Evolutionary conservation across 53 echinoderm and acorn worm species (phyloP).

Genomic region (Luidia sarsii): DNA sequence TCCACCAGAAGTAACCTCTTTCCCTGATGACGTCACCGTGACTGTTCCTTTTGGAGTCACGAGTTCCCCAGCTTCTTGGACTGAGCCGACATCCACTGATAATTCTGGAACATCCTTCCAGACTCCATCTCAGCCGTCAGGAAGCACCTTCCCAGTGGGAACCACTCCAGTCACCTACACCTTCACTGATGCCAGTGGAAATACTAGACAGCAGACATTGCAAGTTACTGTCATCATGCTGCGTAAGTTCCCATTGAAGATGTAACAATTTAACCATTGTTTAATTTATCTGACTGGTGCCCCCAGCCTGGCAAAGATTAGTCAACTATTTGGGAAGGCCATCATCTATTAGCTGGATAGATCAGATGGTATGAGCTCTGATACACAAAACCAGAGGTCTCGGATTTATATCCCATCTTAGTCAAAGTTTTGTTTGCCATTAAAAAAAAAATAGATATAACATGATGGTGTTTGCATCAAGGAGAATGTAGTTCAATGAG

Average conservation of each 20-base stretch:
- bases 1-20: not conserved
- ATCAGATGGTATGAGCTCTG: no score
- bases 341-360: no score
- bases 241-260: no score
- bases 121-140: not conserved
- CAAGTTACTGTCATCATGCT: conserved; percentile 20
- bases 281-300: no score
- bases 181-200: conserved; percentile 58
- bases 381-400: not conserved
- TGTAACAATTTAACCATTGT: no score
- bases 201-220: not conserved
- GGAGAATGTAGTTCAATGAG: no score
- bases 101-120: conserved; percentile 51
- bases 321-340: no score
- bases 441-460: no score
- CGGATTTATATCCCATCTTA: not conserved
- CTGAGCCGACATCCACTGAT: conserved; percentile 57
- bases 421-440: no score
- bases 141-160: conserved; percentile 55
- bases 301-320: no score
- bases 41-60: conserved; percentile 54
- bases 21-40: conserved; percentile 54
- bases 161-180: conserved; percentile 54
- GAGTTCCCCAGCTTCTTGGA: conserved; percentile 52
- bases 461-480: no score